Conservation (phyloP, 2,113 vertebrate genomes). For the Reinhardtius hippoglossoides region DNA sequence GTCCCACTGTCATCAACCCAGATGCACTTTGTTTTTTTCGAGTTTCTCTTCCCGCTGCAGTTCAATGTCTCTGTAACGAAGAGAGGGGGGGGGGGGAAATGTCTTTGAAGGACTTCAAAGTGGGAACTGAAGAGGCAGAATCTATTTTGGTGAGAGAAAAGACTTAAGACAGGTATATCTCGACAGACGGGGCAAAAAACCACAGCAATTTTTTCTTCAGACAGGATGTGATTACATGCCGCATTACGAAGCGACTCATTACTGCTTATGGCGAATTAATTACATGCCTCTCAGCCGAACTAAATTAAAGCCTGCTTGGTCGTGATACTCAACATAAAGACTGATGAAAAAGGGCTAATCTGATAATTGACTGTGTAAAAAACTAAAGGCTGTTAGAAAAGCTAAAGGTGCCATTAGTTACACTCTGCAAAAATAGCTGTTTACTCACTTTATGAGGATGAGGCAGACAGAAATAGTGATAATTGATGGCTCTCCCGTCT, state of each 20-base stretch:
- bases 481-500: too few species aligned
- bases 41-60: background rate
- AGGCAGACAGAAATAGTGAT: too few species aligned
- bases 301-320: conserved; percentile 70
- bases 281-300: conserved; percentile 68
- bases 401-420: conserved; percentile 7
- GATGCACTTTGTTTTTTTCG: conserved; percentile 31
- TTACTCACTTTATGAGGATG: background rate
- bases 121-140: conserved; percentile 26
- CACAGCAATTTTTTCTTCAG: conserved; percentile 38
- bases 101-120: conserved; percentile 58
- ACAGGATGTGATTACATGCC: conserved; percentile 66
- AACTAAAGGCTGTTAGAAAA: conserved; percentile 30
- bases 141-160: conserved; percentile 31
- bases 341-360: conserved; percentile 59
- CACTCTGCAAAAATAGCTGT: background rate
- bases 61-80: background rate
- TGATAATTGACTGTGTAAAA: conserved; percentile 34
- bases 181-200: conserved; percentile 45
- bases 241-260: conserved; percentile 72
- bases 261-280: conserved; percentile 73
- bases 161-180: conserved; percentile 50
- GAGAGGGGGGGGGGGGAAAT: background rate
- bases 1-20: conserved; percentile 43
- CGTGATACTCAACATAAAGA: conserved; percentile 59